These are phyloP conservation scores for Brassicogethes aeneus DNA, from an alignment of 2,888 invertebrate genomes.

Conservation along the genomic window DNA sequence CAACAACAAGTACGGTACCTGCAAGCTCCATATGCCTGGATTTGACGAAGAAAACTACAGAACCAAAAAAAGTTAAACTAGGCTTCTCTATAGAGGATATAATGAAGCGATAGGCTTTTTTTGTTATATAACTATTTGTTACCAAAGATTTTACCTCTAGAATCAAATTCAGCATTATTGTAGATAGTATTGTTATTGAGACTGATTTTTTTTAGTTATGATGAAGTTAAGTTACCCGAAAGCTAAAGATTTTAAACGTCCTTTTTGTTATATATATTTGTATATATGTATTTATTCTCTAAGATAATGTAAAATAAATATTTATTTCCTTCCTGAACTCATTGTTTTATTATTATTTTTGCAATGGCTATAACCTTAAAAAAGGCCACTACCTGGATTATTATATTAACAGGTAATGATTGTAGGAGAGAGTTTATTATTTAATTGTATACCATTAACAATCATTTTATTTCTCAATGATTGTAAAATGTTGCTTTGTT, in stretches of 20 bases:
- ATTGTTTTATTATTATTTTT: not conserved
- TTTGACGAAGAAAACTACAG: conserved; percentile 23
- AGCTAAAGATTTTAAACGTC: not conserved
- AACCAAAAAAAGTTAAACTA: conserved; percentile 45
- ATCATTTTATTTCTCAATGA: too few relatives aligned
- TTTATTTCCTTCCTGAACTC: not conserved
- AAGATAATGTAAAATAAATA: not conserved
- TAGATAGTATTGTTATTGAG: not conserved
- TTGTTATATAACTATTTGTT: conserved; percentile 7
- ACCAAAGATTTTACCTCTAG: conserved; percentile 15
- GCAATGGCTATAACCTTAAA: too few relatives aligned
- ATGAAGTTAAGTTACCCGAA: not conserved
- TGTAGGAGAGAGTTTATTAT: too few relatives aligned
- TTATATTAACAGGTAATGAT: too few relatives aligned
- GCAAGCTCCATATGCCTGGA: conserved; percentile 26
- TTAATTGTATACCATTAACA: too few relatives aligned
- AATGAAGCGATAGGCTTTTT: conserved; percentile 61
- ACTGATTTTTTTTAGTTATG: not conserved
- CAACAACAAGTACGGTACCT: conserved; percentile 18
- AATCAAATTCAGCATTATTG: too few relatives aligned
- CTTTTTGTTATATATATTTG: not conserved
- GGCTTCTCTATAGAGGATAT: conserved; percentile 86
- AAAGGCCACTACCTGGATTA: too few relatives aligned
- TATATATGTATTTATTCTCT: not conserved
- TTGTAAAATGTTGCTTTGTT: too few relatives aligned